phyloP scores from a whole-genome alignment of 2,113 vertebrate genomes.

The Crotalus tigris region DNA sequence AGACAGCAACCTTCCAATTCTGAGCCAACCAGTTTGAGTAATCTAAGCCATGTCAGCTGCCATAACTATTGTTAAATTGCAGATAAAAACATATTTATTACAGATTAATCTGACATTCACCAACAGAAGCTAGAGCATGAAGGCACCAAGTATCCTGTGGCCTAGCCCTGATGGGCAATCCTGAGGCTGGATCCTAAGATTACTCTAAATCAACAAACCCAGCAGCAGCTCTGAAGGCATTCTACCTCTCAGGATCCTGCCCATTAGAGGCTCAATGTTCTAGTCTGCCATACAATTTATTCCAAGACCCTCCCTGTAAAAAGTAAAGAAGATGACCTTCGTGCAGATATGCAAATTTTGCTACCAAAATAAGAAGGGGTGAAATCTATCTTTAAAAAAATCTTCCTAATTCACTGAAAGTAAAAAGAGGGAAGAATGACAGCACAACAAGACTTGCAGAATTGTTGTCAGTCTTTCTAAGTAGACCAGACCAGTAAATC shows the following conservation, averaged over 20 bases:
- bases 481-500: background rate
- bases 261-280: background rate
- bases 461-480: background rate
- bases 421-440: background rate
- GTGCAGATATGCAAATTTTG: background rate
- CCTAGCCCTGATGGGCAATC: background rate
- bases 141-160: background rate
- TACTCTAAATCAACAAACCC: background rate
- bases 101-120: background rate
- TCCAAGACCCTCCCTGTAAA: background rate
- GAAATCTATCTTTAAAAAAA: background rate
- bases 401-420: background rate
- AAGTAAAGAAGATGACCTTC: background rate
- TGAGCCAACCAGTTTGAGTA: background rate
- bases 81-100: background rate
- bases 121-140: background rate
- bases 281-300: background rate
- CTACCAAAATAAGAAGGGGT: background rate
- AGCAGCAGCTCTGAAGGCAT: background rate
- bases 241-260: background rate
- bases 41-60: background rate
- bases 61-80: background rate
- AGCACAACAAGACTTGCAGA: background rate
- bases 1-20: background rate
- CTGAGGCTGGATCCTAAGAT: too few species aligned